Percentiles rank a stretch among this genome's conserved stretches.
Conservation (phyloP, 2,797 vertebrate genomes). For the Sebastes vulpes region DNA sequence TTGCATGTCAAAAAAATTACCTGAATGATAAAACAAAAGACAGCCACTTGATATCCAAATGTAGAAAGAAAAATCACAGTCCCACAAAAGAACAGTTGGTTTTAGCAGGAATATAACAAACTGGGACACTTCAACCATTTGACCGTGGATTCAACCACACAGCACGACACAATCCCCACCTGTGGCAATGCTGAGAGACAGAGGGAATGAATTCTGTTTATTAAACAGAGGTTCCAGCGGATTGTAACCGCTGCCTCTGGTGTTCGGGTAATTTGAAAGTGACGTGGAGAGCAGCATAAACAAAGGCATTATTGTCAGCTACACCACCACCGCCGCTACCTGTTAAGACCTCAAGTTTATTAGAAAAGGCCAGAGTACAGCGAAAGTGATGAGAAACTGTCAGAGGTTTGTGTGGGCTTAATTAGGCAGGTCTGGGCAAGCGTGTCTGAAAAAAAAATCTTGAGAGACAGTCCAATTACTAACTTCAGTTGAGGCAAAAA, state of each 20-base stretch:
- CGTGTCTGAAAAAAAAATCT: constrained; percentile 37
- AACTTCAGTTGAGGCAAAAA: constrained; percentile 30
- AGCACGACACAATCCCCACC: neutral
- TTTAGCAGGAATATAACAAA: neutral
- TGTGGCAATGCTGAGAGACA: constrained; percentile 12
- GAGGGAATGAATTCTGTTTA: constrained; percentile 37
- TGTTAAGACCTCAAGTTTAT: constrained; percentile 42
- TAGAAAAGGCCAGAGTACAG: constrained; percentile 39
- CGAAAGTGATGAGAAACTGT: constrained; percentile 46
- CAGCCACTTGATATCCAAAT: neutral
- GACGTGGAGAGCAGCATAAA: constrained; percentile 38
- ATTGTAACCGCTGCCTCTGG: constrained; percentile 17
- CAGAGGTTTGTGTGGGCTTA: constrained; percentile 51
- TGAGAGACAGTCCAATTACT: constrained; percentile 68
- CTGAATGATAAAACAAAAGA: neutral
- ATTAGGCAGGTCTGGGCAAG: constrained; percentile 55
- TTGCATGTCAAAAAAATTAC: constrained; percentile 7
- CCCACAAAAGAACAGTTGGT: neutral
- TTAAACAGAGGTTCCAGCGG: constrained; percentile 45
- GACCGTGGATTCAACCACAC: neutral
- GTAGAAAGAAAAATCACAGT: neutral
- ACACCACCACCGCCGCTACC: neutral
- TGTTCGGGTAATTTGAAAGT: constrained; percentile 48
- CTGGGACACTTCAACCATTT: neutral
- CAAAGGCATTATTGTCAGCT: constrained; percentile 47